Percentiles rank a stretch among this genome's conserved stretches.
Evolutionary conservation across 2,113 vertebrate species (phyloP).

Genomic region (Anoplopoma fimbria): DNA sequence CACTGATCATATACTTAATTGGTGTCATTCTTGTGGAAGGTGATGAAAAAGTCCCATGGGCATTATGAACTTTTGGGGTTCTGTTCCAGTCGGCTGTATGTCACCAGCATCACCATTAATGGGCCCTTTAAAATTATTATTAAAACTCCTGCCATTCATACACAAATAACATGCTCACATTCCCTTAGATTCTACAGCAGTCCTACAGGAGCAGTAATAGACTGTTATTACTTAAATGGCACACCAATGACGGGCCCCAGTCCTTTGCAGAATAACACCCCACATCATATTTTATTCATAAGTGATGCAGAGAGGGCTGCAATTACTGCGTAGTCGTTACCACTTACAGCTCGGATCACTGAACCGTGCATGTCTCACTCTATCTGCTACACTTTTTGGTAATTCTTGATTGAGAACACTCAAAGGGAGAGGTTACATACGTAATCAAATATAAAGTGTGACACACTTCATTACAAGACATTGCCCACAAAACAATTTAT

Average conservation of each 20-base stretch:
- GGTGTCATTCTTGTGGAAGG: not conserved
- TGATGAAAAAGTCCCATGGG: conserved; percentile 12
- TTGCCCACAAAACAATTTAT: not conserved
- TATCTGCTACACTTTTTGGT: not conserved
- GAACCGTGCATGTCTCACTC: conserved; percentile 52
- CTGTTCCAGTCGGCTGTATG: not conserved
- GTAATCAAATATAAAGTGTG: not conserved
- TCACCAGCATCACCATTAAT: conserved; percentile 22
- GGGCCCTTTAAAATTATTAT: conserved; percentile 7
- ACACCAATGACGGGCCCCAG: conserved; percentile 57
- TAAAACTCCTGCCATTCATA: conserved; percentile 30
- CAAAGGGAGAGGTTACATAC: not conserved
- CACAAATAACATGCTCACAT: conserved; percentile 51
- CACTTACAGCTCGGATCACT: conserved; percentile 63
- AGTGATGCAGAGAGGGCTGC: conserved; percentile 72
- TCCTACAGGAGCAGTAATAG: conserved; percentile 67
- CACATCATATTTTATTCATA: conserved; percentile 83
- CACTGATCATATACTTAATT: not conserved
- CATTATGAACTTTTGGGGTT: not conserved
- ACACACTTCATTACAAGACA: not conserved
- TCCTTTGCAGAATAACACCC: conserved; percentile 74
- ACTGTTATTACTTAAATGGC: conserved; percentile 70
- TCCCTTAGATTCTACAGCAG: conserved; percentile 48
- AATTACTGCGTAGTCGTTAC: conserved; percentile 72
- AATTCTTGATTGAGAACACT: not conserved